Conservation (phyloP, 2,113 vertebrate genomes). For the Tachysurus vachellii region DNA sequence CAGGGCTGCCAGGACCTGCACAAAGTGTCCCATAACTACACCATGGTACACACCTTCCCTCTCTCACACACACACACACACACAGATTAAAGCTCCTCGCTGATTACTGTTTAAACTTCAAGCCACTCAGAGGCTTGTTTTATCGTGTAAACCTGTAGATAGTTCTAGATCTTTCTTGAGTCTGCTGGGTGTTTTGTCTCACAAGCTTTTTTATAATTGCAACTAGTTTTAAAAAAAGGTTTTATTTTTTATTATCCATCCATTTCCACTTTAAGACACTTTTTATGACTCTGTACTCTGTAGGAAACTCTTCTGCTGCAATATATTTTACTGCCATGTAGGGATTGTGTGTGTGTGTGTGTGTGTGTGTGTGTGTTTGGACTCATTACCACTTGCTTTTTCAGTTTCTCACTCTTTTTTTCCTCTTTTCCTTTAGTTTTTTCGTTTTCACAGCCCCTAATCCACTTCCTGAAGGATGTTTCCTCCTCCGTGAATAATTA, state of each 20-base stretch:
- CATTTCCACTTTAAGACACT: neutral
- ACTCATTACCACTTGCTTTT: conserved; percentile 11
- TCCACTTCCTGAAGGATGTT: conserved; percentile 29
- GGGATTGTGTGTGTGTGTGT: neutral
- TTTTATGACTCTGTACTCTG: neutral
- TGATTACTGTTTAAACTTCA: neutral
- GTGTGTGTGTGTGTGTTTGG: conserved; percentile 18
- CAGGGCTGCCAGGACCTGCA: conserved; percentile 95
- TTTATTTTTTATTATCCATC: neutral
- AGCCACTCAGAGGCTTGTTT: neutral
- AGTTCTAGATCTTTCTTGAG: neutral
- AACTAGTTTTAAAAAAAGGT: neutral
- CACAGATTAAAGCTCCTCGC: neutral
- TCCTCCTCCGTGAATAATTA: conserved; percentile 33
- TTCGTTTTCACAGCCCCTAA: neutral
- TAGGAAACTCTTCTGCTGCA: neutral
- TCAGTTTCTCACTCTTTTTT: conserved; percentile 25
- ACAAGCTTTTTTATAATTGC: neutral
- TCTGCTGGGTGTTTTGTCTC: neutral
- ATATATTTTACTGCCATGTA: neutral
- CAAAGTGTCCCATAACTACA: conserved; percentile 93
- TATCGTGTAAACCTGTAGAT: neutral
- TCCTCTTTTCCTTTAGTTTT: conserved; percentile 15
- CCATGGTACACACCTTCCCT: conserved; percentile 83
- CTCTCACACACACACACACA: neutral